A percentile compares a stretch with the other conserved stretches of the same genome.
phyloP scores from a whole-genome alignment of 2,113 vertebrate species.

The Xenopus laevis region DNA sequence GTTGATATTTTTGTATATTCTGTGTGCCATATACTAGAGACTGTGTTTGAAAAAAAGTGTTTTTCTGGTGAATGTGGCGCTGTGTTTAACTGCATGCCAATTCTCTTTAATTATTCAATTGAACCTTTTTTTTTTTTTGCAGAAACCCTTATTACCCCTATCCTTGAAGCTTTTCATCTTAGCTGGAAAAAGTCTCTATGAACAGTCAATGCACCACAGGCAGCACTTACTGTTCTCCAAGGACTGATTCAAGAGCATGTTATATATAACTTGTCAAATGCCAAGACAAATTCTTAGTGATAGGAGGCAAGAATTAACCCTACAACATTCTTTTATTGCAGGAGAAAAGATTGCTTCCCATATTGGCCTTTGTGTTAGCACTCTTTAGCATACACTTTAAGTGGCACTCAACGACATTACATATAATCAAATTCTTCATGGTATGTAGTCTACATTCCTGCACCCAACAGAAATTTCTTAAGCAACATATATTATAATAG shows the following conservation, averaged over 20 bases:
- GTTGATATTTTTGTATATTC: neutral
- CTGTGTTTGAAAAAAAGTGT: neutral
- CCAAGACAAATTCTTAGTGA: constrained; percentile 31
- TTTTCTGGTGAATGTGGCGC: neutral
- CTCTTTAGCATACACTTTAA: neutral
- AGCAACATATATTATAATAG: neutral
- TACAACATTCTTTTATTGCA: constrained; percentile 24
- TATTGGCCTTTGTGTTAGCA: neutral
- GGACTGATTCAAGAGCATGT: constrained; percentile 32
- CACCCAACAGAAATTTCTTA: neutral
- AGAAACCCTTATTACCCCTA: constrained; percentile 20
- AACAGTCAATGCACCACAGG: constrained; percentile 35
- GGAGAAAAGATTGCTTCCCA: neutral
- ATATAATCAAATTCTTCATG: constrained; percentile 5
- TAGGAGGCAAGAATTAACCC: constrained; percentile 34
- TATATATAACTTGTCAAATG: constrained; percentile 43
- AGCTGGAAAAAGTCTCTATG: constrained; percentile 21
- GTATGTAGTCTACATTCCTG: neutral
- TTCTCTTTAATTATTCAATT: constrained; percentile 18
- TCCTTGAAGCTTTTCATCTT: constrained; percentile 27
- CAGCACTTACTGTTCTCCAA: constrained; percentile 34
- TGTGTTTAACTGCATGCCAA: constrained; percentile 19
- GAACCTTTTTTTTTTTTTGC: constrained; percentile 22
- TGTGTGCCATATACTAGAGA: neutral
- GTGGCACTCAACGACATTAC: constrained; percentile 7